These are phyloP conservation scores for Garra rufa DNA, from an alignment of 2,113 vertebrate genomes.

Conservation along the genomic window DNA sequence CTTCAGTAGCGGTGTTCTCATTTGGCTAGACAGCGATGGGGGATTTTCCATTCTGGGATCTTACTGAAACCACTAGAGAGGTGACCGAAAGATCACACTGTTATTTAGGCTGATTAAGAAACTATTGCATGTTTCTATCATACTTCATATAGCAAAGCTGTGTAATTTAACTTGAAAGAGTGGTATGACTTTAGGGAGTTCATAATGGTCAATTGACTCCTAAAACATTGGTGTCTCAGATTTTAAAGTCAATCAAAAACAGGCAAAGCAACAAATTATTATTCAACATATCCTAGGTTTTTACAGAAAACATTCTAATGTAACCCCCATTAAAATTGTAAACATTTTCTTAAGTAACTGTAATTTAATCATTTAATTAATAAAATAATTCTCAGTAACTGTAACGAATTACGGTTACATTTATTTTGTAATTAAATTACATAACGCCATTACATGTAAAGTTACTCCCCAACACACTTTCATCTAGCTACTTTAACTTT, in stretches of 20 bases:
- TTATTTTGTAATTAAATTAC: too few relatives aligned
- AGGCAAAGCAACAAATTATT: too few relatives aligned
- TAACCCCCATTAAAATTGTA: too few relatives aligned
- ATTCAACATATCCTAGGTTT: too few relatives aligned
- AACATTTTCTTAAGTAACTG: too few relatives aligned
- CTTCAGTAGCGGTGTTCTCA: slow-evolving; percentile 46
- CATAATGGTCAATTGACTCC: neutral
- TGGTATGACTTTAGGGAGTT: neutral
- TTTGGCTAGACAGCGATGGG: slow-evolving; percentile 31
- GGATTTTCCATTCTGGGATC: slow-evolving; percentile 38
- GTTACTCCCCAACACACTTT: neutral
- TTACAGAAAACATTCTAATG: too few relatives aligned
- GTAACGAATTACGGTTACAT: too few relatives aligned
- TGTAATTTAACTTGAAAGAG: neutral
- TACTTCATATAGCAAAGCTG: neutral
- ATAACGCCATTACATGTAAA: too few relatives aligned
- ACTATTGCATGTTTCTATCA: neutral
- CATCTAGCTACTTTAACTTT: neutral
- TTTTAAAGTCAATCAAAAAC: too few relatives aligned
- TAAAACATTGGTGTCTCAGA: too few relatives aligned
- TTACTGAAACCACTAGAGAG: slow-evolving; percentile 31
- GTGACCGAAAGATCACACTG: neutral
- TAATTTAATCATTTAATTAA: too few relatives aligned
- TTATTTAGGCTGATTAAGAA: slow-evolving; percentile 5
- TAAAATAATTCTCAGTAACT: too few relatives aligned